Conservation (phyloP, 2,888 invertebrate genomes). For the Keiferia lycopersicella region DNA sequence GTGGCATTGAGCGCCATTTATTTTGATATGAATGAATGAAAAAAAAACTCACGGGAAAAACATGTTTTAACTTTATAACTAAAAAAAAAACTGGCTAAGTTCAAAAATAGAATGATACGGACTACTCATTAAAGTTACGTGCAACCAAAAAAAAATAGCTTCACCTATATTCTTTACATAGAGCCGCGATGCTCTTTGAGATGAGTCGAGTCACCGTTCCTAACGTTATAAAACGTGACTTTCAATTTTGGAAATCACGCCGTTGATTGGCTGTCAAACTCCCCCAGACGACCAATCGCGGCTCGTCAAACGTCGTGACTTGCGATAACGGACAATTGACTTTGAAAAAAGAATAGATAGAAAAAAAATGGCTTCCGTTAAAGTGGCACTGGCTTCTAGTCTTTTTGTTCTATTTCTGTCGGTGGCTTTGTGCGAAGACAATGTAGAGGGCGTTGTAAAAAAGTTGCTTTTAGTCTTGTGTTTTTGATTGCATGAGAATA, state of each 20-base stretch:
- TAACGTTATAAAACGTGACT: constrained; percentile 77
- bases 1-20: too few species aligned
- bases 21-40: too few species aligned
- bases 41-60: too few species aligned
- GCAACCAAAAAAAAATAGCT: background rate
- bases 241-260: constrained; percentile 67
- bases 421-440: constrained; percentile 44
- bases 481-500: constrained; percentile 17
- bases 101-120: constrained; percentile 2
- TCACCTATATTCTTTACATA: constrained; percentile 23
- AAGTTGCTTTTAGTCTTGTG: constrained; percentile 17
- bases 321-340: constrained; percentile 71
- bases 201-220: constrained; percentile 63
- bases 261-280: constrained; percentile 78
- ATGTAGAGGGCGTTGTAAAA: constrained; percentile 2
- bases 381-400: constrained; percentile 69
- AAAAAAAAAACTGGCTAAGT: background rate
- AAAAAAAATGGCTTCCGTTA: constrained; percentile 74
- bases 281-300: constrained; percentile 69
- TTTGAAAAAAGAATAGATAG: constrained; percentile 46
- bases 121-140: constrained; percentile 4
- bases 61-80: background rate
- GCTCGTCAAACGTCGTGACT: constrained; percentile 78
- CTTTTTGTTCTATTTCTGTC: constrained; percentile 44
- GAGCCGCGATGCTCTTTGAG: constrained; percentile 9